Percentiles rank a stretch among this genome's conserved stretches.
Conservation (phyloP, 2,888 invertebrate genomes). For the Diarsia mendica region DNA sequence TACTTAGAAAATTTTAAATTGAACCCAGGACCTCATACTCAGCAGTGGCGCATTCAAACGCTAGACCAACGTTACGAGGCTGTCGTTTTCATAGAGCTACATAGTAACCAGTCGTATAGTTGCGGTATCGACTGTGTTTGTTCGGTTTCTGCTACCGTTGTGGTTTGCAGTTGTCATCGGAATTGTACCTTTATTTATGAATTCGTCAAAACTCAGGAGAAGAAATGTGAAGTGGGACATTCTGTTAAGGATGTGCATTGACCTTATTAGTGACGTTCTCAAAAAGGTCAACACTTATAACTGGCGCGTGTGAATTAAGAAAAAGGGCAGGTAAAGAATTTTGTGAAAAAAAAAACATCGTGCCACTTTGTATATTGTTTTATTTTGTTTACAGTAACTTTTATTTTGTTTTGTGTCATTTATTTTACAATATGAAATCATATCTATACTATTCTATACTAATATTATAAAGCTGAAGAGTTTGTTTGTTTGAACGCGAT, state of each 20-base stretch:
- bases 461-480: no score
- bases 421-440: no score
- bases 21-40: neutral
- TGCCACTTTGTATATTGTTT: no score
- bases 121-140: neutral
- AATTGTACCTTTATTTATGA: slow-evolving; percentile 6
- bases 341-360: no score
- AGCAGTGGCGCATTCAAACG: neutral
- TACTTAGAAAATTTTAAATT: no score
- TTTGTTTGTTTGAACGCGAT: no score
- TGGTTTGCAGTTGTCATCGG: neutral
- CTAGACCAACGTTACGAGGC: neutral
- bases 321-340: no score
- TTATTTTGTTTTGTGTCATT: no score
- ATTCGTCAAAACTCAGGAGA: slow-evolving; percentile 6
- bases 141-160: neutral
- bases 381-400: no score
- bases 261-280: slow-evolving; percentile 13
- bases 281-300: neutral
- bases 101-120: neutral
- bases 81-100: neutral
- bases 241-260: neutral
- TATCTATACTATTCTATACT: no score
- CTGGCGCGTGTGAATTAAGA: neutral
- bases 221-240: neutral